phyloP scores from a whole-genome alignment of 2,113 vertebrate species.

The Ammodytes dubius region DNA sequence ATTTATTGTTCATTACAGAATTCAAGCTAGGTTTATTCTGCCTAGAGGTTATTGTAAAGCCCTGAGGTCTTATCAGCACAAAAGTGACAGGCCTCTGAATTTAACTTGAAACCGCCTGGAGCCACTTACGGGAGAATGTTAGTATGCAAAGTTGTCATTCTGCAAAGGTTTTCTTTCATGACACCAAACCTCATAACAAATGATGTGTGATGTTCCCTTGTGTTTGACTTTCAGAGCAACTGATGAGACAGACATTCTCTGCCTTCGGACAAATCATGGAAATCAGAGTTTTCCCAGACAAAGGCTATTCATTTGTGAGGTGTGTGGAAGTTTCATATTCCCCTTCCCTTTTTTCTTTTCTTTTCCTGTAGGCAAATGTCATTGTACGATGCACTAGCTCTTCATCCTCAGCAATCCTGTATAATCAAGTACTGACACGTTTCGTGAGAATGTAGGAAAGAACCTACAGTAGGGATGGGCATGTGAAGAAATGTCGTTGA shows the following conservation, averaged over 20 bases:
- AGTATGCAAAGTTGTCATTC: not conserved
- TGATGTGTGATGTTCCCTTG: not conserved
- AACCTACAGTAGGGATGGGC: not conserved
- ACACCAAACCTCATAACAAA: not conserved
- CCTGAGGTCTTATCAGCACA: not conserved
- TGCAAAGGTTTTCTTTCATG: not conserved
- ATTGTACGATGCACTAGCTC: not conserved
- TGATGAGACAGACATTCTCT: constrained; percentile 99
- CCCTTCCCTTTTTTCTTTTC: not conserved
- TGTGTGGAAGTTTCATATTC: constrained; percentile 58
- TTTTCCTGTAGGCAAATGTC: not conserved
- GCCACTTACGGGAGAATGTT: not conserved
- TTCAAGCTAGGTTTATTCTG: not conserved
- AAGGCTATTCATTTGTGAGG: constrained; percentile 98
- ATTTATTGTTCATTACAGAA: not conserved
- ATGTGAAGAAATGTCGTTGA: too few relatives aligned
- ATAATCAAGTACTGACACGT: not conserved
- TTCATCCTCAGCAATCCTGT: not conserved
- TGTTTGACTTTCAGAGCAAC: constrained; percentile 89
- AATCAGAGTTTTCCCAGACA: constrained; percentile 97
- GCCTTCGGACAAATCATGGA: constrained; percentile 98
- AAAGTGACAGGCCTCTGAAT: not conserved
- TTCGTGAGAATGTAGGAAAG: not conserved
- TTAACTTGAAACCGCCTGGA: not conserved
- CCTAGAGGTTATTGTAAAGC: not conserved